Evolutionary conservation across 1,140 invertebrate genomes (phyloP).

Genomic region (Conopomorpha cramerella): DNA sequence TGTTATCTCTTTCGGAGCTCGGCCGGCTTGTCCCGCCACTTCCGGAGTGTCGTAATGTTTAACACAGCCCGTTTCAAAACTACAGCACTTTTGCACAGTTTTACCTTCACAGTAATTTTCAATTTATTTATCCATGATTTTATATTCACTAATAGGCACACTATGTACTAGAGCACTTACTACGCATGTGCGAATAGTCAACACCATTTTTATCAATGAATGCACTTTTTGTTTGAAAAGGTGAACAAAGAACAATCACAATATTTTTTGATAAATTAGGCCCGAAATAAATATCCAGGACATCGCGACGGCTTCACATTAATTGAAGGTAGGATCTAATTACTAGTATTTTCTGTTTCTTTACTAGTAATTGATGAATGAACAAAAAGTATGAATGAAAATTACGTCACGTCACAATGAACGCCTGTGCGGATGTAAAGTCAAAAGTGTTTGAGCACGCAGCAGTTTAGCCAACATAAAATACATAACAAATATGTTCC

Average conservation of each 20-base stretch:
- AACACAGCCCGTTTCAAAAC: constrained; percentile 47
- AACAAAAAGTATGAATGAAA: constrained; percentile 58
- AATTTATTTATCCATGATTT: too few species aligned
- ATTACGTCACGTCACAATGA: constrained; percentile 55
- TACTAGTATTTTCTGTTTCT: constrained; percentile 24
- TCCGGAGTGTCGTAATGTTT: constrained; percentile 60
- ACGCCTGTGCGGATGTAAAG: constrained; percentile 36
- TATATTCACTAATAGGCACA: too few species aligned
- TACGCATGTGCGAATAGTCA: constrained; percentile 48
- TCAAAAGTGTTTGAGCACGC: too few species aligned
- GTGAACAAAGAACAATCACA: too few species aligned
- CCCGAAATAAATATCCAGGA: too few species aligned
- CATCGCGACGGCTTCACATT: background rate
- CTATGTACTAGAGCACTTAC: constrained; percentile 24
- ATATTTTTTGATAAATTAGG: too few species aligned
- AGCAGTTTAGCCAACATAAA: too few species aligned
- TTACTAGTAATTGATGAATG: constrained; percentile 32
- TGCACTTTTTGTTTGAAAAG: constrained; percentile 28
- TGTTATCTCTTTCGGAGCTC: constrained; percentile 58
- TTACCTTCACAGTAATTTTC: too few species aligned
- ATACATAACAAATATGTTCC: too few species aligned
- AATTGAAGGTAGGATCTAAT: background rate
- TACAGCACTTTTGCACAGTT: too few species aligned
- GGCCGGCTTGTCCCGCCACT: constrained; percentile 57
- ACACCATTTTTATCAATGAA: constrained; percentile 35